Conservation (phyloP, 2,113 vertebrate species). For the Sphaerodactylus townsendi region DNA sequence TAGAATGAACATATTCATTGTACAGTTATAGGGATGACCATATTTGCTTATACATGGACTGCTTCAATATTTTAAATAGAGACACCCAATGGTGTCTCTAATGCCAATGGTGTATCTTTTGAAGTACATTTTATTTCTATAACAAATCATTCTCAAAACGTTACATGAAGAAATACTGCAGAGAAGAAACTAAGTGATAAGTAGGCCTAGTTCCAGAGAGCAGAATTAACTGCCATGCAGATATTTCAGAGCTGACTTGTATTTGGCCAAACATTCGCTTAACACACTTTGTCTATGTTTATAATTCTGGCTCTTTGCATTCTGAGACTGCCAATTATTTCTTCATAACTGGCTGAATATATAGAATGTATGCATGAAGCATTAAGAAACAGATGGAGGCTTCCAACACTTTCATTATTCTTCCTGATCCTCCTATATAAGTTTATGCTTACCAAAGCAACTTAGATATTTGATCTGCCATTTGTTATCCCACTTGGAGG, state of each 20-base stretch:
- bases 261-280: neutral
- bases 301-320: neutral
- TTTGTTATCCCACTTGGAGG: neutral
- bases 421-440: neutral
- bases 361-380: rapidly evolving
- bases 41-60: neutral
- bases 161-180: neutral
- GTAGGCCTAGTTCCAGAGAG: neutral
- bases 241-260: neutral
- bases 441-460: neutral
- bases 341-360: neutral
- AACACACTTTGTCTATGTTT: neutral
- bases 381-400: neutral
- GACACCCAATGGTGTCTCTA: neutral
- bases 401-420: neutral
- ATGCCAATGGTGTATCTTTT: neutral
- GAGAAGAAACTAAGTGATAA: slow-evolving; percentile 1
- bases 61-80: neutral
- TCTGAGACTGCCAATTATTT: neutral
- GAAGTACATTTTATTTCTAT: rapidly evolving
- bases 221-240: neutral
- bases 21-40: rapidly evolving
- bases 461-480: neutral
- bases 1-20: neutral
- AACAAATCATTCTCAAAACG: neutral